Percentiles rank a stretch among this genome's conserved stretches.
phyloP scores from a whole-genome alignment of 2,113 vertebrate genomes.

The Thymallus thymallus region DNA sequence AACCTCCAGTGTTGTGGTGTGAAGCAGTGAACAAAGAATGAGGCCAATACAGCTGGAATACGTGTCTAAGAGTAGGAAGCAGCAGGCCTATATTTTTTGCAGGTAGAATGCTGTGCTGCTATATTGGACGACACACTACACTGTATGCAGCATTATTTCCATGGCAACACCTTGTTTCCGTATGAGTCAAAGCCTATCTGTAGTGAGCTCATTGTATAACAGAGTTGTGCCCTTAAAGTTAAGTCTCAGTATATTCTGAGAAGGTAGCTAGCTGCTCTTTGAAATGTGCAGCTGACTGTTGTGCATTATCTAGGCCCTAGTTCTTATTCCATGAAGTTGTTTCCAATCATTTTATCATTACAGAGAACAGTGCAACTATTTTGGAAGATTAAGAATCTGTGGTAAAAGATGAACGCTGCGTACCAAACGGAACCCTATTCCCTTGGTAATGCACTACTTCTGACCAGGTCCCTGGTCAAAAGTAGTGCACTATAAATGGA shows the following conservation, averaged over 20 bases:
- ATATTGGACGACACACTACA: slow-evolving; percentile 37
- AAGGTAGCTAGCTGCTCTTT: background rate
- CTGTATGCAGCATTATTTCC: slow-evolving; percentile 47
- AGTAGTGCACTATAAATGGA: background rate
- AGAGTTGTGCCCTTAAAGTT: slow-evolving; percentile 2
- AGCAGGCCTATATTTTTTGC: background rate
- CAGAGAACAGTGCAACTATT: background rate
- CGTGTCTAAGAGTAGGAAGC: background rate
- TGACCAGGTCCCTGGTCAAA: too few species aligned
- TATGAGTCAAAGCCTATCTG: slow-evolving; percentile 48
- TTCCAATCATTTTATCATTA: background rate
- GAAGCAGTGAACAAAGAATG: background rate
- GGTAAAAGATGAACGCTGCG: background rate
- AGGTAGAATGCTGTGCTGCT: slow-evolving; percentile 34
- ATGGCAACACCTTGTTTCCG: slow-evolving; percentile 49
- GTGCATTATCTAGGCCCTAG: background rate
- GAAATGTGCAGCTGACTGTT: slow-evolving; percentile 16
- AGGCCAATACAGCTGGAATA: background rate
- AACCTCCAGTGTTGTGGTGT: background rate
- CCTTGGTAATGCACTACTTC: too few species aligned
- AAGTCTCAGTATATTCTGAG: background rate
- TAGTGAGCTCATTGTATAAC: slow-evolving; percentile 23
- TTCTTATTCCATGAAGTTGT: background rate
- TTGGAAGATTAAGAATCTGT: background rate
- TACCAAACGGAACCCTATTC: too few species aligned